Base-by-base conservation (phyloP, 2,888 invertebrate genomes). In the Eristalis intricaria region DNA sequence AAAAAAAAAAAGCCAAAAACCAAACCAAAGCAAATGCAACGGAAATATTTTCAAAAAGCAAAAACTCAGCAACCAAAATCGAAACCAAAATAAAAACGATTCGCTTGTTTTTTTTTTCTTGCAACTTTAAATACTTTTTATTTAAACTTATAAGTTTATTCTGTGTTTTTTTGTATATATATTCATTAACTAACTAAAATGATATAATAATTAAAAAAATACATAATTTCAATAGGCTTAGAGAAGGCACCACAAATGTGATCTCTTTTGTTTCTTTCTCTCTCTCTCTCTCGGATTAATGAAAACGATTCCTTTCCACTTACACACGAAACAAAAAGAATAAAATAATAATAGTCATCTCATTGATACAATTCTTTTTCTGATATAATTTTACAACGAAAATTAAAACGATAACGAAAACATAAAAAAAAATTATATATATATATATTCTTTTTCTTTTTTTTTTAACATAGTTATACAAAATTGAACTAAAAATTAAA, bases 111-210 rank as follows among this genome's bases (percentile, higher is more conserved):
- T 32, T 32, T 32, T 32, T 71, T 64, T 64, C 70, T 76, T 75
- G 87, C 77, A 88, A 85, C 68, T 88, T 89, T 89, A 80, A 85
- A 83, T 89, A 84, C 70, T 89, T 89, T 50, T 89, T 87, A 88
- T 84, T 84, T 78, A 70, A 70, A 40, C 50, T 78, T 26, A 60
- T 65, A 32, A 32, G 32, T 32, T 32, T 32, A 8, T 32, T 8
- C 8, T 32, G 29, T 58, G 79, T 82, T 64, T 64, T 68, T 66
- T 66, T 74, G 50, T 84, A 35, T 71, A 73, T 74, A 75, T 82
- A 38, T 76, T 43, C 71, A 60, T 79, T 64, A 85, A 71, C 83
- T 79, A 83, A 85, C 80, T 86, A 82, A 79, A 73, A 64, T 29
- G 64, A 86, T 65, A 69, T 81, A 63, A 74, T 77, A 65, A 75